Evolutionary conservation across 2,888 invertebrate genomes (phyloP), one percentile per base, ranked within the genome.

Genomic region (Labia minor): DNA sequence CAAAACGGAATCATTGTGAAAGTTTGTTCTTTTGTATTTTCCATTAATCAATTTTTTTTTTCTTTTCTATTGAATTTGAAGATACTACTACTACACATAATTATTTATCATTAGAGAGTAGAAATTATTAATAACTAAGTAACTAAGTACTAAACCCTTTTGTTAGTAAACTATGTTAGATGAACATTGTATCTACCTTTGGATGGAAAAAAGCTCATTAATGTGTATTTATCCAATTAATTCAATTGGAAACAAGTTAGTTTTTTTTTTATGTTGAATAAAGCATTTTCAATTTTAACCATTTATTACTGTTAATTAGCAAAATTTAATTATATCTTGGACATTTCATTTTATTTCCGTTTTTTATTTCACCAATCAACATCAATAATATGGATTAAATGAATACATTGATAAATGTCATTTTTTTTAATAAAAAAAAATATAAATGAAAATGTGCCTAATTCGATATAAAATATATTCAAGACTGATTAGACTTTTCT

Each of bases 241-340:
- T 49, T 49, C 49, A 14, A 49, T 49, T 49, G 3, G 8, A 49
- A 49, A 16, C 49, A 11, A 49, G 14, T 16, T 16, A 33, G n/a
- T n/a, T n/a, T 33, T 16, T n/a, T 49, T 49, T 16, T 4, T 49
- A 4, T 14, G 14, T 49, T 49, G 3, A 14, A 49, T 49, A 49
- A 49, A 49, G 49, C n/a, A 3, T 49, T 49, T 49, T 14, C n/a
- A n/a, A 49, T 49, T 49, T 49, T 49, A 49, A 8, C 14, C 49
- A 49, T 49, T 49, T 4, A 49, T 49, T 49, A 16, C 6, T 49
- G 49, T 49, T 49, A 49, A 49, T 49, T 49, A 49, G 49, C n/a
- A 49, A 49, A 49, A 49, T 49, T 14, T 49, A 49, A 49, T 49
- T 49, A 49, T 49, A 49, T 49, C 49, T 49, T 49, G 8, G 49